phyloP scores from a whole-genome alignment of 2,113 vertebrate genomes.

The Phylloscopus whistleri region DNA sequence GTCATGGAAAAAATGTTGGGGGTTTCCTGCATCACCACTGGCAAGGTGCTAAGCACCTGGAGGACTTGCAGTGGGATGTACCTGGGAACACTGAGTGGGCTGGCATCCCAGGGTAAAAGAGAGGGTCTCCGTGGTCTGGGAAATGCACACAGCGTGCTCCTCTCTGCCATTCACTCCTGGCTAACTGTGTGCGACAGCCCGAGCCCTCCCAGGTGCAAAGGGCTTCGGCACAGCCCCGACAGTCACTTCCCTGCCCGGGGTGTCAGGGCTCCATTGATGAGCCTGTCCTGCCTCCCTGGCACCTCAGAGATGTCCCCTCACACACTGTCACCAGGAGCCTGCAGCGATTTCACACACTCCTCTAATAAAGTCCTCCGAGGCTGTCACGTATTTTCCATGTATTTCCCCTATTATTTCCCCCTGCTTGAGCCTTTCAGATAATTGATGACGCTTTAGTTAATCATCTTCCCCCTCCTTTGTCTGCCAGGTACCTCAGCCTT shows the following conservation, averaged over 20 bases:
- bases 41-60: background rate
- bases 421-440: slow-evolving; percentile 74
- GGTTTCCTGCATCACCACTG: fast-evolving
- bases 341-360: slow-evolving; percentile 62
- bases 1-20: background rate
- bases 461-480: slow-evolving; percentile 76
- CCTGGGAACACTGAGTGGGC: fast-evolving
- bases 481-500: slow-evolving; percentile 73
- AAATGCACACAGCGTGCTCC: background rate
- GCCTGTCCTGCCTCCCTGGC: background rate
- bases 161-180: background rate
- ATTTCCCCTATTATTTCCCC: slow-evolving; percentile 72
- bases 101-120: background rate
- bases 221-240: background rate
- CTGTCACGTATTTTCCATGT: slow-evolving; percentile 70
- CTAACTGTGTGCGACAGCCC: background rate
- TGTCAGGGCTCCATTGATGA: background rate
- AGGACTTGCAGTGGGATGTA: background rate
- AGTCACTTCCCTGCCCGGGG: background rate
- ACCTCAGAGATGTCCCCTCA: background rate
- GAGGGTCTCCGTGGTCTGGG: fast-evolving
- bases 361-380: slow-evolving; percentile 63
- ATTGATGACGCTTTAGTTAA: slow-evolving; percentile 80
- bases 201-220: background rate
- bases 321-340: background rate